phyloP scores from a whole-genome alignment of 1,140 invertebrate genomes.

The Drosophila varians region DNA sequence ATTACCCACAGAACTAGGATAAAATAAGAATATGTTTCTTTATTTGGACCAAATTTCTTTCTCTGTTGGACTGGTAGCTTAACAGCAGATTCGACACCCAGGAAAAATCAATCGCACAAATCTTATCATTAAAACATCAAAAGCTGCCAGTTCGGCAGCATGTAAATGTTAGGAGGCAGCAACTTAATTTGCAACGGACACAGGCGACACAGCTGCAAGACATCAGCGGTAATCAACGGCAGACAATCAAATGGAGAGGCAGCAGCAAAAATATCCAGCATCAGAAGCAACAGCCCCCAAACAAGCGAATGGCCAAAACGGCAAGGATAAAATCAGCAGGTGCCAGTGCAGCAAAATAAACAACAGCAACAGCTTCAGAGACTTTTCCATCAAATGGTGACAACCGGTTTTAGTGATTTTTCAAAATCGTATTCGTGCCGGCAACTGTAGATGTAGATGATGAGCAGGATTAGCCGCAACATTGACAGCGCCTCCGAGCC shows the following conservation, averaged over 20 bases:
- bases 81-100: slow-evolving; percentile 64
- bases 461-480: slow-evolving; percentile 74
- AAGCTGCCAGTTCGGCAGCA: slow-evolving; percentile 62
- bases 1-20: no score
- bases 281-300: slow-evolving; percentile 62
- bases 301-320: slow-evolving; percentile 39
- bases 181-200: slow-evolving; percentile 68
- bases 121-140: slow-evolving; percentile 82
- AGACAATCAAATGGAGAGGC: slow-evolving; percentile 75
- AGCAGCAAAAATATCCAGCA: slow-evolving; percentile 50
- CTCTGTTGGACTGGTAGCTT: not conserved
- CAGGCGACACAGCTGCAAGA: slow-evolving; percentile 67
- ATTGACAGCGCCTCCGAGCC: slow-evolving; percentile 61
- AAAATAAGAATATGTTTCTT: no score
- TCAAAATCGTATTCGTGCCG: slow-evolving; percentile 60
- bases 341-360: slow-evolving; percentile 29
- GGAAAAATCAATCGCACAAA: slow-evolving; percentile 77
- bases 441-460: slow-evolving; percentile 68
- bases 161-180: slow-evolving; percentile 69
- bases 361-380: slow-evolving; percentile 6
- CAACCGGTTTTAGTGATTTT: slow-evolving; percentile 74
- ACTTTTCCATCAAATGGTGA: slow-evolving; percentile 68
- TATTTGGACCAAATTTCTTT: not conserved
- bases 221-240: slow-evolving; percentile 77
- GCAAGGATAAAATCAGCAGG: slow-evolving; percentile 79